Evolutionary conservation across 2,797 vertebrate genomes (phyloP).

Genomic region (Podarcis lilfordi): DNA sequence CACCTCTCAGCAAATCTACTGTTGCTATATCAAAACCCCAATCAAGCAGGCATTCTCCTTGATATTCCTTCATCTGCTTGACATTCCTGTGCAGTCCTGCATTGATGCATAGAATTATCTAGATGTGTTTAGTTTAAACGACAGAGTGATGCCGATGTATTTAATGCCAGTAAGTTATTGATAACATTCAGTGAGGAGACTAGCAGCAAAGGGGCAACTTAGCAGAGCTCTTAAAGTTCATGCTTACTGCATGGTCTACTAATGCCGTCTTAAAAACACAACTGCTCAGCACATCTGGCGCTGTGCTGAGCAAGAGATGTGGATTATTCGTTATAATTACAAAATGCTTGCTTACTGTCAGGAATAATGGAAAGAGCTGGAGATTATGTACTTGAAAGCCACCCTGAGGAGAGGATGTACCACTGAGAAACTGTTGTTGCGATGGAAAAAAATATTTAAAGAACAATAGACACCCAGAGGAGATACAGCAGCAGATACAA

Average conservation of each 20-base stretch:
- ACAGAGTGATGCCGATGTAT: not conserved
- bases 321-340: conserved; percentile 52
- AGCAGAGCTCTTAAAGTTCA: conserved; percentile 29
- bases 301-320: conserved; percentile 50
- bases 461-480: conserved; percentile 52
- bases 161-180: not conserved
- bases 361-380: conserved; percentile 54
- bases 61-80: not conserved
- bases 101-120: not conserved
- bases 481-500: conserved; percentile 48
- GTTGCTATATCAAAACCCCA: not conserved
- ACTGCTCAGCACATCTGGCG: conserved; percentile 34
- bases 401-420: conserved; percentile 20
- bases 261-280: conserved; percentile 50
- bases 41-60: not conserved
- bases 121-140: not conserved
- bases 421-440: conserved; percentile 32
- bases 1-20: not conserved
- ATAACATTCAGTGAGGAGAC: not conserved
- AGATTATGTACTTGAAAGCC: conserved; percentile 44
- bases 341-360: conserved; percentile 37
- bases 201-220: not conserved
- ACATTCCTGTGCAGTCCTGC: not conserved
- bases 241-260: conserved; percentile 39
- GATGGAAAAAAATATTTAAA: conserved; percentile 59